Percentiles rank a stretch among this genome's conserved stretches.
phyloP scores from a whole-genome alignment of 2,113 vertebrate species.

The Eulemur macaco region DNA sequence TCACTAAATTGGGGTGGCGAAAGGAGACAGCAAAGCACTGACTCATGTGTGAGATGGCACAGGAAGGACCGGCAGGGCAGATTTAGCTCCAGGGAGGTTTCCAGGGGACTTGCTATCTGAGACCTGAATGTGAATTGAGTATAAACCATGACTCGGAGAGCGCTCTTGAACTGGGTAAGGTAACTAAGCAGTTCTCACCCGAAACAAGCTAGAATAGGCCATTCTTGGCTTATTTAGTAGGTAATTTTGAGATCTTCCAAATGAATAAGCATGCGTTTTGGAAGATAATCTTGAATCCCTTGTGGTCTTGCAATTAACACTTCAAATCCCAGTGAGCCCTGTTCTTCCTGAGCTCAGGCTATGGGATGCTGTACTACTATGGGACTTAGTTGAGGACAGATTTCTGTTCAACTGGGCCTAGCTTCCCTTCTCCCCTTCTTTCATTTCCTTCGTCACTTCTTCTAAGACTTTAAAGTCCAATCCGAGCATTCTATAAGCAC shows the following conservation, averaged over 20 bases:
- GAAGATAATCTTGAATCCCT: not conserved
- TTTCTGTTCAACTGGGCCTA: not conserved
- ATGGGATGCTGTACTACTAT: not conserved
- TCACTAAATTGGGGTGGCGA: slow-evolving; percentile 11
- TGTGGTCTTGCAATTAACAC: not conserved
- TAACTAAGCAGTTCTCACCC: not conserved
- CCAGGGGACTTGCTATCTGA: not conserved
- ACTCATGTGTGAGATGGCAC: not conserved
- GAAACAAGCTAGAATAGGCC: not conserved
- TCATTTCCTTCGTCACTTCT: not conserved
- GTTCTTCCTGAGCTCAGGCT: not conserved
- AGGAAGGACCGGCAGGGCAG: not conserved
- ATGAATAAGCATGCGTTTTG: not conserved
- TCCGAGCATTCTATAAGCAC: not conserved
- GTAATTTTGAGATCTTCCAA: not conserved
- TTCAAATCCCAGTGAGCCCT: accelerated
- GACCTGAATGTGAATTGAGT: not conserved
- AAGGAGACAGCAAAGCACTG: slow-evolving; percentile 43
- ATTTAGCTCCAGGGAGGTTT: not conserved
- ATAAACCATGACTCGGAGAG: slow-evolving; percentile 32
- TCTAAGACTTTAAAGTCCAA: not conserved
- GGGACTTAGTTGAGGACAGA: not conserved
- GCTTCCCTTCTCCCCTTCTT: not conserved
- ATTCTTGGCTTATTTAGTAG: not conserved
- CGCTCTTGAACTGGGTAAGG: not conserved